Percentiles rank a stretch among this genome's conserved stretches.
phyloP scores from a whole-genome alignment of 2,888 invertebrate species.

The Furcula furcula region DNA sequence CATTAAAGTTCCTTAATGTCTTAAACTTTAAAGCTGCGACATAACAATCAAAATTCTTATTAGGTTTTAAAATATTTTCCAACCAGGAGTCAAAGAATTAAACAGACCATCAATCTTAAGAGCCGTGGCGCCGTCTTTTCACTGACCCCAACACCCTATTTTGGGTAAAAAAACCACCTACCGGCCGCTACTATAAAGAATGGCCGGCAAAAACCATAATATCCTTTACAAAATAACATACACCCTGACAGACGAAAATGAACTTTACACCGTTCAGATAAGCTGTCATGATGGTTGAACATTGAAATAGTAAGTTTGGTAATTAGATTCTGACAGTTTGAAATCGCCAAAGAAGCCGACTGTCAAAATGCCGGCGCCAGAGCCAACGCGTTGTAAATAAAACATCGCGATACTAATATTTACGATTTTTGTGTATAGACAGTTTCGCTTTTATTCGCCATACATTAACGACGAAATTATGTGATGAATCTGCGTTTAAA shows the following conservation, averaged over 20 bases:
- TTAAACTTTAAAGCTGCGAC: slow-evolving; percentile 22
- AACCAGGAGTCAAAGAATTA: slow-evolving; percentile 50
- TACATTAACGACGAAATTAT: too few species aligned
- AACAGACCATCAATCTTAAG: slow-evolving; percentile 68
- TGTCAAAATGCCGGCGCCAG: slow-evolving; percentile 77
- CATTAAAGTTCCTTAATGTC: slow-evolving; percentile 4
- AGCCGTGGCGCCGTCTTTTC: slow-evolving; percentile 63
- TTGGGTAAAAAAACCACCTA: slow-evolving; percentile 46
- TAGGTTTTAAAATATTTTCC: slow-evolving; percentile 52
- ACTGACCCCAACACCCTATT: slow-evolving; percentile 68
- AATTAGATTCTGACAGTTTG: slow-evolving; percentile 79
- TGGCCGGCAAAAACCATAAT: slow-evolving; percentile 62
- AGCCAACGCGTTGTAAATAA: slow-evolving; percentile 64
- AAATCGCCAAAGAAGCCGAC: slow-evolving; percentile 74
- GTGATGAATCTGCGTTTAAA: not conserved
- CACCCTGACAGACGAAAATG: slow-evolving; percentile 21
- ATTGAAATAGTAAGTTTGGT: slow-evolving; percentile 43
- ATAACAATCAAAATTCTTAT: slow-evolving; percentile 44
- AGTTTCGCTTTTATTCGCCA: slow-evolving; percentile 32
- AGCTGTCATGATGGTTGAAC: slow-evolving; percentile 25
- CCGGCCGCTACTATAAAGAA: slow-evolving; percentile 69
- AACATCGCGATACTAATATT: slow-evolving; percentile 55
- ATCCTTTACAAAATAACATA: slow-evolving; percentile 25
- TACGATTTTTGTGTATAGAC: slow-evolving; percentile 46
- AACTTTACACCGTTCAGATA: slow-evolving; percentile 26